Evolutionary conservation across 1,140 invertebrate species (phyloP).

Genomic region (Nymphalis io): DNA sequence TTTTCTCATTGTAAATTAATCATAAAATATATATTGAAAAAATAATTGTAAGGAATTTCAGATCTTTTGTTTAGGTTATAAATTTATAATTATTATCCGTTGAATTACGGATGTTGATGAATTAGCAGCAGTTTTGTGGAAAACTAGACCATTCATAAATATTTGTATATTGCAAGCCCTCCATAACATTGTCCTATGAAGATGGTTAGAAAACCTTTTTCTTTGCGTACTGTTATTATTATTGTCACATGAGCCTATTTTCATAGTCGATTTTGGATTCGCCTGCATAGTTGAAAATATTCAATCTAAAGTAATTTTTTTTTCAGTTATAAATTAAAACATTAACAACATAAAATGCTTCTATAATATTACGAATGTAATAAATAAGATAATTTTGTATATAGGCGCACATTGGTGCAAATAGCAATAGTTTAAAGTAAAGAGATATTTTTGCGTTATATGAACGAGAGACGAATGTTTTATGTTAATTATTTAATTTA

Average conservation of each 20-base stretch:
- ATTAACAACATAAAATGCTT: not conserved
- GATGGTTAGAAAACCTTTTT: not conserved
- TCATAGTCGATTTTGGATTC: too few species aligned
- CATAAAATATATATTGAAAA: conserved; percentile 11
- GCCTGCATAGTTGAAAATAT: too few species aligned
- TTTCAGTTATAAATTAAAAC: too few species aligned
- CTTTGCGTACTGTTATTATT: too few species aligned
- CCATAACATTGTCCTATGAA: conserved; percentile 2
- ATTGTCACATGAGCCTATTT: too few species aligned
- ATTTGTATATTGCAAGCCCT: conserved; percentile 20
- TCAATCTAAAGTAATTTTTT: too few species aligned
- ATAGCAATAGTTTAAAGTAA: not conserved
- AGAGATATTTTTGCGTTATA: conserved; percentile 18
- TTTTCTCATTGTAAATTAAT: conserved; percentile 7
- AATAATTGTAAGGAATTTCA: conserved; percentile 24
- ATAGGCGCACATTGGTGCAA: conserved; percentile 16
- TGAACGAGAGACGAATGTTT: conserved; percentile 8
- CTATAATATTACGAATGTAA: conserved; percentile 2
- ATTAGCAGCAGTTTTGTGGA: too few species aligned
- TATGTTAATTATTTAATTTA: conserved; percentile 28
- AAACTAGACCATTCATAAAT: conserved; percentile 4
- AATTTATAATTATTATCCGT: too few species aligned
- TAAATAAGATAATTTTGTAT: conserved; percentile 14
- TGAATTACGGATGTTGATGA: too few species aligned
- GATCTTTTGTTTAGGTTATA: conserved; percentile 20